Evolutionary conservation across 2,888 invertebrate genomes (phyloP), one percentile per base, ranked within the genome.

Genomic region (Aphodius granarius): DNA sequence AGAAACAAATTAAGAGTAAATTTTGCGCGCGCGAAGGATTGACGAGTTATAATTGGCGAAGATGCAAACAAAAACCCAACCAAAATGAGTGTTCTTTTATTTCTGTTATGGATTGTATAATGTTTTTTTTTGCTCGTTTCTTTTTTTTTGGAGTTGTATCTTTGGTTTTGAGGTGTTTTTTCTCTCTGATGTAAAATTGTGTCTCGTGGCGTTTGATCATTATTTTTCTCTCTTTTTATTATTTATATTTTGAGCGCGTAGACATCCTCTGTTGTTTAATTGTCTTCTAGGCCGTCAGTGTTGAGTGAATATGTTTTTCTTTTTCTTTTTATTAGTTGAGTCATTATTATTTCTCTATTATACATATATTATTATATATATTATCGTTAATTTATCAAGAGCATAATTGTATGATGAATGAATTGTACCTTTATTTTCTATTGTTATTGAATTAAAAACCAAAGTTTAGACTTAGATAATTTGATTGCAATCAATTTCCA

Each of bases 381-480:
- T 82, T 84, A 84, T 81, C 83, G 82, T 83, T 84, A 81, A 83
- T 84, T 85, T 84, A 84, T 79, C 76, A 79, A 2, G 83, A 79
- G 81, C 80, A 85, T 68, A 68, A 68, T 68, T 68, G 68, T 68
- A 20, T 83, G 84, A 84, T 85, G 84, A 71, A 85, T 84, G 86
- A 86, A 86, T 85, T 87, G 86, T 87, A 86, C 85, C 86, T 86
- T 86, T 86, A 86, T 86, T 87, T 86, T 87, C 86, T 86, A 86
- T 86, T 86, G 86, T 86, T 80, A 79, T 73, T 86, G 85, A 86
- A 86, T 86, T 68, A 68, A 86, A 79, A 84, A 86, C 87, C 86
- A 87, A 87, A 86, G 86, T 86, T 86, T 86, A 86, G 86, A 86
- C 86, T 85, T 86, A 81, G n/a, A 63, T 71, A 43, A 71, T 71